Percentiles rank a stretch among this genome's conserved stretches.
Evolutionary conservation across 2,113 vertebrate species (phyloP).

Genomic region (Tachysurus fulvidraco): DNA sequence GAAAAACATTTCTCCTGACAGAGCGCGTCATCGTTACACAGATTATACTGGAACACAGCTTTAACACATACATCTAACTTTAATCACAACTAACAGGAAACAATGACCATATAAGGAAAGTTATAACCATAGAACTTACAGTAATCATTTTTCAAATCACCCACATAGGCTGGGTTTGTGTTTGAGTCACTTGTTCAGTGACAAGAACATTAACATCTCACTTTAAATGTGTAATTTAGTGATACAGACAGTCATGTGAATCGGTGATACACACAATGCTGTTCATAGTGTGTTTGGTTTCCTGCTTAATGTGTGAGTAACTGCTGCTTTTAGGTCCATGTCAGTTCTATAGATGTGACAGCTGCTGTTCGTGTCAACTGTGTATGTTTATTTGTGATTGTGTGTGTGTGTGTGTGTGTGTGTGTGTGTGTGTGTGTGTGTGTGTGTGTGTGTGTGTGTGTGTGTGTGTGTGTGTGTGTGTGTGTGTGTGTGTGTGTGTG

Average conservation of each 20-base stretch:
- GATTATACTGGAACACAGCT: not conserved
- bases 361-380: not conserved
- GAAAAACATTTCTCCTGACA: too few relatives aligned
- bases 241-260: not conserved
- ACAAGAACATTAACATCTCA: not conserved
- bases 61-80: not conserved
- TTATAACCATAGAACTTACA: not conserved
- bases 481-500: too few relatives aligned
- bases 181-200: not conserved
- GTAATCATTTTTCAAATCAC: not conserved
- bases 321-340: not conserved
- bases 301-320: not conserved
- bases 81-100: not conserved
- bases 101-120: slow-evolving; percentile 7
- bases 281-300: not conserved
- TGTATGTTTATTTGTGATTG: not conserved
- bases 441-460: too few relatives aligned
- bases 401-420: too few relatives aligned
- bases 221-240: not conserved
- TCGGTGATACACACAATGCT: not conserved
- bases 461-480: too few relatives aligned
- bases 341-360: not conserved
- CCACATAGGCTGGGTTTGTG: not conserved
- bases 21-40: too few relatives aligned
- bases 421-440: too few relatives aligned